Percentiles rank a stretch among this genome's conserved stretches.
These are phyloP conservation scores for Micronycteris hirsuta DNA, from an alignment of 2,113 vertebrate genomes.

Conservation along the genomic window DNA sequence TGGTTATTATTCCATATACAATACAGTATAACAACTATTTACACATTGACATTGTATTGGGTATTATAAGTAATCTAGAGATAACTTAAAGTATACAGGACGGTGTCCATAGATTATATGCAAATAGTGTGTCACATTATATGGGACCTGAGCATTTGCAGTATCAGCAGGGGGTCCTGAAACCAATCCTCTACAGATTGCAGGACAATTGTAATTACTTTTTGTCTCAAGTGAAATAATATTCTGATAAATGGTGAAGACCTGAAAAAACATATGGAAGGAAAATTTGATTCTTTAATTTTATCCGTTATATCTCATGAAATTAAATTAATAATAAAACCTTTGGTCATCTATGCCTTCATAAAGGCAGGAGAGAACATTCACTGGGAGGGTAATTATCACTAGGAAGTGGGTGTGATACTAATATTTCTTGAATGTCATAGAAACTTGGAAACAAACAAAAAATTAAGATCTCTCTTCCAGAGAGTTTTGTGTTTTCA, in stretches of 20 bases:
- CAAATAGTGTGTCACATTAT: background rate
- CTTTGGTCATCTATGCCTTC: background rate
- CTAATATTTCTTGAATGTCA: background rate
- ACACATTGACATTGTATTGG: background rate
- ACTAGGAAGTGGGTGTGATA: background rate
- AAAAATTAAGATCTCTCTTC: background rate
- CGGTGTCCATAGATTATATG: background rate
- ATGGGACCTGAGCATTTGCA: background rate
- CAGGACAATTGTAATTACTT: background rate
- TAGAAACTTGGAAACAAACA: constrained; percentile 15
- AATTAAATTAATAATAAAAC: background rate
- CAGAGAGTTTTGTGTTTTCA: background rate
- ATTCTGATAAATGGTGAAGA: background rate
- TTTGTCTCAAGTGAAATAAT: constrained; percentile 20
- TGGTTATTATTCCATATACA: background rate
- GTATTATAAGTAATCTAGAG: background rate
- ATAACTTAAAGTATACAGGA: background rate
- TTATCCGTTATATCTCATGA: background rate
- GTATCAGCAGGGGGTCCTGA: background rate
- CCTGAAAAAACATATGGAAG: background rate
- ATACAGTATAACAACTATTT: background rate
- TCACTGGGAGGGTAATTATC: background rate
- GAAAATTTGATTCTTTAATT: background rate
- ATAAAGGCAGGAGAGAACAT: background rate
- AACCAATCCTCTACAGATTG: background rate